Base-by-base conservation (phyloP, 2,113 vertebrate genomes). In the Pteropus alecto region DNA sequence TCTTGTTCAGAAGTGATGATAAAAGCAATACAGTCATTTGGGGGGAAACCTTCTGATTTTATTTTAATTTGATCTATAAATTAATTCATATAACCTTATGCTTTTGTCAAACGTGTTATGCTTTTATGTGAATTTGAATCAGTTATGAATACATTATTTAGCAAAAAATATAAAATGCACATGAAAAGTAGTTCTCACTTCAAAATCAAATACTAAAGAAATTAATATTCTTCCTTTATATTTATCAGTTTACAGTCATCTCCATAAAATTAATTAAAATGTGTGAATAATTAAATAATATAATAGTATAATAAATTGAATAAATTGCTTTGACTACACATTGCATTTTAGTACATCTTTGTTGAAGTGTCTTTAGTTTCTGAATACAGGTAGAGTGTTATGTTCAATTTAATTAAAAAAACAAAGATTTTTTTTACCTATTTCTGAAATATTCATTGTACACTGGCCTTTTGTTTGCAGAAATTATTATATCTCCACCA, bases 231-330 rank as follows among this genome's bases (percentile, higher is more conserved):
- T 82, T 46, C 15, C 2, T 88, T 94, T 82, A 33, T 35, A 84
- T 48, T 82, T 78, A 67, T 82, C 18, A 87, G 14, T 68, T 60
- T 87, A 86, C 1, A 43, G 3, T 26, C 1, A 56, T 87, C 35
- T 85, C 95, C 60, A 84, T 70, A 79, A 97, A 91, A 70, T 77
- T 10, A 94, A 48, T 73, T 24, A 74, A 30, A 87, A 96, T 60
- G 2, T 92, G 11, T 82, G 26, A 88, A 60, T 84, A 87, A 70
- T 73, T 88, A 77, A 92, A 92, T 86, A 79, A 68, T 33, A 15
- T 7, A 22, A 21, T 79, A 73, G 5, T 33, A 83, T 58, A 95
- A n/a, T 71, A 87, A 21, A 92, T 71, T 33, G 85, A 51, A 76
- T 71, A 76, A 65, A 73, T 77, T 70, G 58, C 24, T 81, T 85